Conservation (phyloP, 2,797 vertebrate species). For the Luscinia megarhynchos region DNA sequence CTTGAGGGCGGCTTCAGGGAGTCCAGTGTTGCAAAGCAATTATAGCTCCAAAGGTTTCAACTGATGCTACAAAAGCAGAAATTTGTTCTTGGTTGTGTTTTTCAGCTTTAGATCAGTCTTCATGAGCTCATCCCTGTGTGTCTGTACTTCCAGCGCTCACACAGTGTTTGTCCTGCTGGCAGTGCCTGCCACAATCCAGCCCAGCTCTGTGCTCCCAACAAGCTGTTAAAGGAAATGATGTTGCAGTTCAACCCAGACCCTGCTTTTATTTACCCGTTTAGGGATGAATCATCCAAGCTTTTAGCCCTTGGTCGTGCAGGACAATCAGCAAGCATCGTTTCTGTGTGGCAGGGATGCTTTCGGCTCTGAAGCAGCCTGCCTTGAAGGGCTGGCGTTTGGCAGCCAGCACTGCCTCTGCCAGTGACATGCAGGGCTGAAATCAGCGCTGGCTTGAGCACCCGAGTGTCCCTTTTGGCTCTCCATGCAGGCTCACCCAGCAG, state of each 20-base stretch:
- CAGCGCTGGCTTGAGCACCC: background rate
- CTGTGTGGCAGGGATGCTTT: background rate
- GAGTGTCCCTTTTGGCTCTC: fast-evolving
- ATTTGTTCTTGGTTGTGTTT: background rate
- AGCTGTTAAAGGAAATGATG: background rate
- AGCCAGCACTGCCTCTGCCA: background rate
- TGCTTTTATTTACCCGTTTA: background rate
- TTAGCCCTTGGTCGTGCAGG: background rate
- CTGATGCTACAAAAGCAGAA: background rate
- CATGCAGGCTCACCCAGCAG: background rate
- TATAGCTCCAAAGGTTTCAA: background rate
- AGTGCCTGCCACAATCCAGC: background rate
- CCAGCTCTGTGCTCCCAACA: background rate
- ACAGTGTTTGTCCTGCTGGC: background rate
- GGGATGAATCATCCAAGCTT: background rate
- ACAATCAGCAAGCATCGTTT: background rate
- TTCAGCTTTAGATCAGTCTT: background rate
- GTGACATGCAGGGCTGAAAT: background rate
- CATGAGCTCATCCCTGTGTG: background rate
- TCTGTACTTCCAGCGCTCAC: fast-evolving
- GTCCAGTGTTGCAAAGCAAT: background rate
- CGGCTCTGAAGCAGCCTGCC: no score
- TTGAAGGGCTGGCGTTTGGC: no score
- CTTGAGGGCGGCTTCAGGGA: background rate
- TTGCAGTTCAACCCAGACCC: background rate